Percentiles rank a stretch among this genome's conserved stretches.
Evolutionary conservation across 2,113 vertebrate genomes (phyloP).

Genomic region (Coptodon rendalli): DNA sequence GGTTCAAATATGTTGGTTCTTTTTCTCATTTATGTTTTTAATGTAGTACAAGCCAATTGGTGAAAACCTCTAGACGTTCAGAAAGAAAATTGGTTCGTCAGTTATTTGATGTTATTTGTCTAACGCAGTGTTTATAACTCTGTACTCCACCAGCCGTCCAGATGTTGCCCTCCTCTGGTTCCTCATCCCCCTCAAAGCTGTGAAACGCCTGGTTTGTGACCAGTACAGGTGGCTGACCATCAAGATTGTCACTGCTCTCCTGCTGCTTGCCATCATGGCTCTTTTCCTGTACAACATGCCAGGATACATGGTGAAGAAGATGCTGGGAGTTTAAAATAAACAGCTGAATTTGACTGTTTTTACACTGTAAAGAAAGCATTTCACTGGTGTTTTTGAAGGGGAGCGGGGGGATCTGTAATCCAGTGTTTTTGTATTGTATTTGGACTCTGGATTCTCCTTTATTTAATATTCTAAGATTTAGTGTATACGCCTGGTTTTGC

Average conservation of each 20-base stretch:
- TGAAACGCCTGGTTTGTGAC: constrained; percentile 88
- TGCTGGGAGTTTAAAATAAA: constrained; percentile 65
- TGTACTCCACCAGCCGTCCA: constrained; percentile 78
- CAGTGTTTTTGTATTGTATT: not conserved
- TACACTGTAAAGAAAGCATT: not conserved
- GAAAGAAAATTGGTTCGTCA: not conserved
- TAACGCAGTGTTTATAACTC: not conserved
- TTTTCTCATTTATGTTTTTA: not conserved
- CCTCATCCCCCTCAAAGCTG: constrained; percentile 90
- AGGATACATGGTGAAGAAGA: constrained; percentile 94
- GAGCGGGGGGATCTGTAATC: not conserved
- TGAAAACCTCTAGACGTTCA: not conserved
- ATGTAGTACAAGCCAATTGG: not conserved
- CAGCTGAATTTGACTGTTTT: not conserved
- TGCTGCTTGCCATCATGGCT: constrained; percentile 81
- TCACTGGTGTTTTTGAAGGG: not conserved
- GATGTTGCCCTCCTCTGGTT: constrained; percentile 96
- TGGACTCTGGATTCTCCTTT: not conserved
- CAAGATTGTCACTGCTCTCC: constrained; percentile 83
- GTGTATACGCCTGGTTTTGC: not conserved
- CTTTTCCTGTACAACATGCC: constrained; percentile 94
- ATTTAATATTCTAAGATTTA: not conserved
- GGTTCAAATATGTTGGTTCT: not conserved
- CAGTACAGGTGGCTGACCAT: constrained; percentile 95
- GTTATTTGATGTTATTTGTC: not conserved